Evolutionary conservation across 92 coral and sea anemone species (phyloP), one percentile per base, ranked within the genome.

Genomic region (Epizoanthus scotinus): DNA sequence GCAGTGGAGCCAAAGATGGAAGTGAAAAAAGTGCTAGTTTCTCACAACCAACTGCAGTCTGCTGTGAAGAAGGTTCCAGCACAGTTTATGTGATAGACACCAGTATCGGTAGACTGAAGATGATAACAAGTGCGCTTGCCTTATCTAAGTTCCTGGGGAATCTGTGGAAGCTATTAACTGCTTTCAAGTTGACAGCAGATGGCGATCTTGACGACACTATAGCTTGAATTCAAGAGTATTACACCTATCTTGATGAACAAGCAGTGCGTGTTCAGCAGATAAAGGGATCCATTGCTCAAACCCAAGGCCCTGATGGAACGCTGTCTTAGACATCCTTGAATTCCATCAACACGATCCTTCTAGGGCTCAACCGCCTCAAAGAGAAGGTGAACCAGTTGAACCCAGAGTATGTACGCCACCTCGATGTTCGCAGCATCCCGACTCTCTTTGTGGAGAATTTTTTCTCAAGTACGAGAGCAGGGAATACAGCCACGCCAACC

Each of bases 41-140:
- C 63, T 83, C 86, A 5, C 90, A 86, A 86, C 90, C 83, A 77
- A 86, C 90, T 59, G 82, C 86, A 21, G 84, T 87, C 65, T 87
- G 87, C 52, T 78, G 88, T 55, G 85, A 86, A 71, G 57, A 87
- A 42, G 85, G 86, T 66, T 12, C 88, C 65, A 54, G 63, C 54
- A 78, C 85, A 13, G 36, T 84, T 63, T 79, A 78, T 79, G 85
- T 83, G 38, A 58, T 64, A 49, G 91, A 87, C 81, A 22, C 84
- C 67, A 69, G 84, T 13, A 77, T 38, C 15, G 85, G 81, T 58
- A 78, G 82, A 70, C 78, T 87, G 67, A 44, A 75, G 67, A 69
- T 87, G 68, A 68, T 87, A 24, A 81, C 86, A 21, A 86, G 86
- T 67, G 70, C 83, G 29, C 71, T 31, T 62, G 86, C 86, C 36